Base-by-base conservation (phyloP, 2,888 invertebrate genomes). In the Cephus spinipes region DNA sequence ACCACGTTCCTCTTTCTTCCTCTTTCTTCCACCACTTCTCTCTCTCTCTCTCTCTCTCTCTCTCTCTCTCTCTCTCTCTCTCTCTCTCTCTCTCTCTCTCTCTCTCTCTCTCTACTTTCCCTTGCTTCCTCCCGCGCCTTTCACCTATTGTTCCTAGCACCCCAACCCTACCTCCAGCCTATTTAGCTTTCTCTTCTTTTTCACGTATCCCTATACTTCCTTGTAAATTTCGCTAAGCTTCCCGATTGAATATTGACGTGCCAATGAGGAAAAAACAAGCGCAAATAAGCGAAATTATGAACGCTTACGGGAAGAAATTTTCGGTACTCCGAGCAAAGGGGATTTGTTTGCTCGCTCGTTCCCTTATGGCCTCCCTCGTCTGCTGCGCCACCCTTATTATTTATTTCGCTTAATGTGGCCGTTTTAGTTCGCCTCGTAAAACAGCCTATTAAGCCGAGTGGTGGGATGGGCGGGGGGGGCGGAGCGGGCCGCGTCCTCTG, bases 371-470 rank as follows among this genome's bases (percentile, higher is more conserved):
- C 55, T 23, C 23, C 55, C 23, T 55, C 55, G 32, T 31, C 32
- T 31, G 31, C 32, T 31, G 31, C 9, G 32, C 32, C 32, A 31
- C 32, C 40, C 30, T 4, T 74, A 36, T 78, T 78, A 81, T 80
- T 83, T 79, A 79, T 82, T 81, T 78, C 55, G 32, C 40, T 75
- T 68, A 68, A 75, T 36, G 71, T 55, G 55, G 23, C 32, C 68
- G 73, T 74, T 79, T 75, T 78, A 79, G 68, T 71, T 34, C 32
- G 35, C 33, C 23, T 12, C 73, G 74, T 78, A 79, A 78, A 34
- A 73, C 83, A 80, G 82, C 83, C 79, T 80, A 83, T 81, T 81
- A 81, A 85, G 76, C 79, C 76, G 74, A 77, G 80, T 71, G 79
- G 80, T 40, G 79, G 71, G 78, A 78, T 33, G 79, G 77, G n/a